phyloP scores from a whole-genome alignment of 2,797 vertebrate species.

The Miichthys miiuy region DNA sequence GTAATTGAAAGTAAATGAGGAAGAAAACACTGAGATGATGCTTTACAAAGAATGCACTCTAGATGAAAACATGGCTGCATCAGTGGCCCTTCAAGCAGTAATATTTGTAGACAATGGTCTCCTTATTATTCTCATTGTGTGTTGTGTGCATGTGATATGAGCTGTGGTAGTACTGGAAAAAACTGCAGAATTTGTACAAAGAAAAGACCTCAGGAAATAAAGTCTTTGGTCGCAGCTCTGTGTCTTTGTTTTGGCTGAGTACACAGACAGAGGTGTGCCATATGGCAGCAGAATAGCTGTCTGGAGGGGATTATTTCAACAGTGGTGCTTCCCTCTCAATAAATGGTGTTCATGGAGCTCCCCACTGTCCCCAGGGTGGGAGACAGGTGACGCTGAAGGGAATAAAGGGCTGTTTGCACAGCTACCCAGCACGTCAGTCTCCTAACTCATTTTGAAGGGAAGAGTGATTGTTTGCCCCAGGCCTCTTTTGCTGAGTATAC shows the following conservation, averaged over 20 bases:
- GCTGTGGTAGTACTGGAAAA: neutral
- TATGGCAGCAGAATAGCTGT: slow-evolving; percentile 78
- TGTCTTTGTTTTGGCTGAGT: slow-evolving; percentile 60
- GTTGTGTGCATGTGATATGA: slow-evolving; percentile 2
- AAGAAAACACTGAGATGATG: neutral
- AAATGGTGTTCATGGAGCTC: slow-evolving; percentile 63
- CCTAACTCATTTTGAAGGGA: slow-evolving; percentile 50
- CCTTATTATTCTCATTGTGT: neutral
- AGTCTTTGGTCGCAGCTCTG: slow-evolving; percentile 37
- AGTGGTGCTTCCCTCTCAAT: slow-evolving; percentile 62
- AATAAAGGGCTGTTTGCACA: slow-evolving; percentile 74
- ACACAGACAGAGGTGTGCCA: slow-evolving; percentile 75
- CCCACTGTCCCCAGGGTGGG: slow-evolving; percentile 54
- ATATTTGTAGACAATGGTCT: no score
- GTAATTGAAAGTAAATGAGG: neutral
- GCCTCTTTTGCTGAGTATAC: slow-evolving; percentile 46
- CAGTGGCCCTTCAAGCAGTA: neutral
- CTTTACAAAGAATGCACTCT: neutral
- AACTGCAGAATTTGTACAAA: slow-evolving; percentile 14
- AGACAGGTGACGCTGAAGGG: slow-evolving; percentile 68
- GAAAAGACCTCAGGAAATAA: slow-evolving; percentile 19
- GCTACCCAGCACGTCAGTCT: slow-evolving; percentile 59
- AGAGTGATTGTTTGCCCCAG: slow-evolving; percentile 60
- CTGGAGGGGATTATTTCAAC: slow-evolving; percentile 75
- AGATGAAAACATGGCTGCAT: slow-evolving; percentile 10